Conservation (phyloP, 1,140 invertebrate species). For the Cyphomyrmex costatus region DNA sequence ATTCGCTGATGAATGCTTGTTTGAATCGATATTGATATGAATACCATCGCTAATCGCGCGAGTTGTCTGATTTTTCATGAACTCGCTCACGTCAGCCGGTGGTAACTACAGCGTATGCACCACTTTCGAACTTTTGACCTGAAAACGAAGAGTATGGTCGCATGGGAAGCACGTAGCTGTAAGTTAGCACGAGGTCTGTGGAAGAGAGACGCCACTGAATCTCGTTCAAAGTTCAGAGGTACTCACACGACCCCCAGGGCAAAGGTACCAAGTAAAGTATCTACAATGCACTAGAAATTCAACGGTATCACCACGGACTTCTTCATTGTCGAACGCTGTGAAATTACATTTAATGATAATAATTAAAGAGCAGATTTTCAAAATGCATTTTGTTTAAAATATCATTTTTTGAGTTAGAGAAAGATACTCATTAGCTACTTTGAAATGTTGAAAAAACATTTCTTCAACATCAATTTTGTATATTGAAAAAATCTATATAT, state of each 20-base stretch:
- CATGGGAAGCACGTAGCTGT: conserved; percentile 64
- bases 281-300: conserved; percentile 40
- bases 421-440: too few species aligned
- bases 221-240: conserved; percentile 56
- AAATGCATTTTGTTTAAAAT: too few species aligned
- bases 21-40: neutral
- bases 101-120: conserved; percentile 63
- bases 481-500: too few species aligned
- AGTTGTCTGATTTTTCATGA: conserved; percentile 27
- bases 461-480: too few species aligned
- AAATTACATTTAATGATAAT: neutral
- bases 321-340: neutral
- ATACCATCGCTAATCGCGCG: conserved; percentile 22
- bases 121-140: conserved; percentile 76
- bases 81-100: conserved; percentile 41
- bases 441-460: too few species aligned
- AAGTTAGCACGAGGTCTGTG: conserved; percentile 62
- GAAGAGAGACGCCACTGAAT: conserved; percentile 61
- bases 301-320: neutral
- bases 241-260: conserved; percentile 29
- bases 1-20: neutral
- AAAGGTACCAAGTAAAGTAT: conserved; percentile 35
- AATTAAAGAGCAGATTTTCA: too few species aligned
- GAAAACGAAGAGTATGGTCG: conserved; percentile 61
- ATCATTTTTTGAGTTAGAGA: too few species aligned